These are phyloP conservation scores for Andrena haemorrhoa DNA, from an alignment of 2,888 invertebrate genomes.

Conservation along the genomic window DNA sequence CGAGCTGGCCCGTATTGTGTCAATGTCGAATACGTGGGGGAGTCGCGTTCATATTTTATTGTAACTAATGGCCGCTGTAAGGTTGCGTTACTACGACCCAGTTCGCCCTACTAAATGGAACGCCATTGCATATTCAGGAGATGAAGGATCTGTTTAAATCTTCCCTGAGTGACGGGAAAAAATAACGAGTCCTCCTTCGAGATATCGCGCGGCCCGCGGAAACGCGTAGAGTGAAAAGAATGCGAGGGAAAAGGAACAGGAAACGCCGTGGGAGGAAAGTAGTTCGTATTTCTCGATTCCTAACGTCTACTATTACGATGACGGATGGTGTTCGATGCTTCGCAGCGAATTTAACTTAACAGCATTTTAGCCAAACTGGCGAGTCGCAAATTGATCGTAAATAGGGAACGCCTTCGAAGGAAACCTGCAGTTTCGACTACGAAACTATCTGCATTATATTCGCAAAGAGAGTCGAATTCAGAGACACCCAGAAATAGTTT, in stretches of 20 bases:
- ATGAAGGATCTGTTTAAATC: slow-evolving; percentile 43
- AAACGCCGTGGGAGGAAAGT: too few species aligned
- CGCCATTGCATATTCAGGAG: slow-evolving; percentile 51
- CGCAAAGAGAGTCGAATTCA: not conserved
- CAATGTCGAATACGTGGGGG: slow-evolving; percentile 50
- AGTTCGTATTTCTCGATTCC: slow-evolving; percentile 5
- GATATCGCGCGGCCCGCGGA: not conserved
- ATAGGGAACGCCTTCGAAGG: not conserved
- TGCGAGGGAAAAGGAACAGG: not conserved
- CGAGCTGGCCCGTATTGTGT: slow-evolving; percentile 42
- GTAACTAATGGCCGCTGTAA: slow-evolving; percentile 49
- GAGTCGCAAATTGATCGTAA: slow-evolving; percentile 16
- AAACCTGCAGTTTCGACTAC: not conserved
- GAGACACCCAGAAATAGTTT: not conserved
- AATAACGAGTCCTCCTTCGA: slow-evolving; percentile 23
- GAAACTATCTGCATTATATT: not conserved
- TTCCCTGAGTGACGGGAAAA: slow-evolving; percentile 18
- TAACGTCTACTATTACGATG: slow-evolving; percentile 3
- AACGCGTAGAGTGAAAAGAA: not conserved
- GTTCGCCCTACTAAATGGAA: slow-evolving; percentile 43
- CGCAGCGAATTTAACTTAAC: not conserved
- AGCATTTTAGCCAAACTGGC: not conserved
- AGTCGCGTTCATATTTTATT: slow-evolving; percentile 46
- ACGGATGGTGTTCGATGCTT: slow-evolving; percentile 13
- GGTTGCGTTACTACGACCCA: slow-evolving; percentile 43